A percentile compares a stretch with the other conserved stretches of the same genome.
These are phyloP conservation scores for Aythya baeri DNA, from an alignment of 2,113 vertebrate genomes.

Conservation along the genomic window DNA sequence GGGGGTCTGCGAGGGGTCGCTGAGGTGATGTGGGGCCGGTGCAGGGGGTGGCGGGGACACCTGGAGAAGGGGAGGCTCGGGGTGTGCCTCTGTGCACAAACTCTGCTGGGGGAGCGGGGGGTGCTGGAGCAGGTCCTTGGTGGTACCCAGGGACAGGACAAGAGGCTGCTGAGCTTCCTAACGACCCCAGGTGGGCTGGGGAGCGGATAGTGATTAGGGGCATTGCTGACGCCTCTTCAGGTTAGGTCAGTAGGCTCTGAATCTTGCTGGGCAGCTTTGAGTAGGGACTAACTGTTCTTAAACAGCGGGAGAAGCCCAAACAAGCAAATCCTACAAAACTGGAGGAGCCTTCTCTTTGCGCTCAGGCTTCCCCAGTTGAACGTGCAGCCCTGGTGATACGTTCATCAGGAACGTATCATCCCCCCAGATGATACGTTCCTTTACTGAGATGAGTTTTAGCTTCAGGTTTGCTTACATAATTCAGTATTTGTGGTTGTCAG, in stretches of 20 bases:
- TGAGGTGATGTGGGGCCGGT: accelerated
- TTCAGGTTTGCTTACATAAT: background rate
- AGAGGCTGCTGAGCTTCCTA: background rate
- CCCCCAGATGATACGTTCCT: background rate
- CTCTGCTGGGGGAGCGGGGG: background rate
- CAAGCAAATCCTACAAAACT: background rate
- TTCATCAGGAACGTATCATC: background rate
- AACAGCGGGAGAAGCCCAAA: background rate
- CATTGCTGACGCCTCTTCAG: background rate
- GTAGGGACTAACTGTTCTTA: background rate
- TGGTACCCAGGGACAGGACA: background rate
- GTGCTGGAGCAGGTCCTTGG: background rate
- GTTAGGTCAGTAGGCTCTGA: background rate
- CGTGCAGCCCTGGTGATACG: background rate
- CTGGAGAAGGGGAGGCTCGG: background rate
- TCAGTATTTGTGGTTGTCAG: background rate
- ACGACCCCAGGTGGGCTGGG: background rate
- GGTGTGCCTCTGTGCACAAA: background rate
- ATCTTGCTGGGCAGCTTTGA: background rate
- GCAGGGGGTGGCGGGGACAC: background rate
- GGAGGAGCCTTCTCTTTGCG: background rate
- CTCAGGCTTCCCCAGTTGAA: background rate
- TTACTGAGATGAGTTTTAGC: background rate
- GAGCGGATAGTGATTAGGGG: background rate
- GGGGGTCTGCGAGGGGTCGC: background rate